A percentile compares a stretch with the other conserved stretches of the same genome.
These are phyloP conservation scores for Caenorhabditis doughertyi DNA, from an alignment of 2,888 invertebrate genomes.

Conservation along the genomic window DNA sequence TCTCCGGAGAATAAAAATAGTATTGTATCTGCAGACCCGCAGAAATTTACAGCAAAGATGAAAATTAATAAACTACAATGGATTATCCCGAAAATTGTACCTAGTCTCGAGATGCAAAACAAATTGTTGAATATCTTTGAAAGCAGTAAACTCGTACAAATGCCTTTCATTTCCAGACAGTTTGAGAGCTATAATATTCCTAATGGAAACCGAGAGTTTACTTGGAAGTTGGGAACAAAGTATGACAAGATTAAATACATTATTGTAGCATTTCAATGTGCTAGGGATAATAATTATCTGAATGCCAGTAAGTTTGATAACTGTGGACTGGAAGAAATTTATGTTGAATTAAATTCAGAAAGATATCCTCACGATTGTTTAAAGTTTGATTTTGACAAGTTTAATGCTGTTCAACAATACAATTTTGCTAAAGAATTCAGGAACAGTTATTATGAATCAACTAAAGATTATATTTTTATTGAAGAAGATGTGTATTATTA, in stretches of 20 bases:
- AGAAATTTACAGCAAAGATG: too few relatives aligned
- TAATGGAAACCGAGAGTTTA: conserved; percentile 73
- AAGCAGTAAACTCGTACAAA: too few relatives aligned
- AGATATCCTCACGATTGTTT: conserved; percentile 76
- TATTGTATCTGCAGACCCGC: conserved; percentile 64
- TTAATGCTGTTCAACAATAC: conserved; percentile 73
- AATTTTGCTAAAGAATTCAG: conserved; percentile 75
- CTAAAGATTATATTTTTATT: too few relatives aligned
- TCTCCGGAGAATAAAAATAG: conserved; percentile 70
- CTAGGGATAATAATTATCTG: too few relatives aligned
- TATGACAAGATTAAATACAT: conserved; percentile 76
- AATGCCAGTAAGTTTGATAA: conserved; percentile 74
- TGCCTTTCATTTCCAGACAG: conserved; percentile 64
- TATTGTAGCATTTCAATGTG: conserved; percentile 68
- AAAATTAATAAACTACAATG: conserved; percentile 73
- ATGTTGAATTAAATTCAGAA: conserved; percentile 73
- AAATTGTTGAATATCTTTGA: conserved; percentile 70
- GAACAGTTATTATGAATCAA: conserved; percentile 72
- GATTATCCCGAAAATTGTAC: conserved; percentile 76
- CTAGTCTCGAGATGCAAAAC: conserved; percentile 73
- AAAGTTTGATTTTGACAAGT: conserved; percentile 73
- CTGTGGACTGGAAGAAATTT: conserved; percentile 73
- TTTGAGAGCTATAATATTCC: conserved; percentile 76
- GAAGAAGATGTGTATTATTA: too few relatives aligned
- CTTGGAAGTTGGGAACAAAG: conserved; percentile 76